Base-by-base conservation (phyloP, 1,140 invertebrate genomes). In the Pollicipes pollicipes region DNA sequence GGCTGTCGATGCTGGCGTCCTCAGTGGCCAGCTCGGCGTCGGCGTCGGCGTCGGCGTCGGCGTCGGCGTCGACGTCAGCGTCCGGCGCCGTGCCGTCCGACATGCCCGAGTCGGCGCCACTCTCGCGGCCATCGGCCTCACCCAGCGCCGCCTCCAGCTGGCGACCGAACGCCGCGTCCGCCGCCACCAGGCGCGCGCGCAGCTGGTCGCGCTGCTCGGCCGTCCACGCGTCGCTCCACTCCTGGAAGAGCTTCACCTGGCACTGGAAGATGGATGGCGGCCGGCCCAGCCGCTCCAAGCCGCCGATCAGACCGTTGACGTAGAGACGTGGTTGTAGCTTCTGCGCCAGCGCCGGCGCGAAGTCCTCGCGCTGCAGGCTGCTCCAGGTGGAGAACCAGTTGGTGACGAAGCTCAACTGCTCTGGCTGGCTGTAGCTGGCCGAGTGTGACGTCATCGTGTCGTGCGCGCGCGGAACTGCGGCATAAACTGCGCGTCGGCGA, bases 191-290 rank as follows among this genome's bases (percentile, higher is more conserved):
- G 3, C 71, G 31, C 27, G 71, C 67, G 21, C 74, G 72, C 10
- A 75, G 71, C 28, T 68, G 58, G 0, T 66, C 66, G 30, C 70
- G 71, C 27, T 75, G 73, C 45, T 70, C 68, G 24, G 70, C 67
- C 16, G 73, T 70, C 74, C 74, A 75, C 27, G 68, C 29, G 27
- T 68, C 73, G 64, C 70, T 69, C 74, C 74, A 75, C 31, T 75
- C 73, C 66, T 75, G 74, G 37, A 75, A 75, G 24, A 75, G 69
- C 32, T 74, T 74, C 30, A 75, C 73, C 72, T 74, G 73, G 67
- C 73, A 74, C 32, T 74, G 72, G 68, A 74, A 74, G 28, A 74
- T 71, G 13, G 73, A 74, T 31, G 73, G 73, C 69, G 72, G 70
- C 30, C 73, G 70, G 16, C 71, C 73, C 28, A 74, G 29, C 13